Percentiles rank a stretch among this genome's conserved stretches.
These are phyloP conservation scores for Lasiurus borealis DNA, from an alignment of 2,113 vertebrate species.

Conservation along the genomic window DNA sequence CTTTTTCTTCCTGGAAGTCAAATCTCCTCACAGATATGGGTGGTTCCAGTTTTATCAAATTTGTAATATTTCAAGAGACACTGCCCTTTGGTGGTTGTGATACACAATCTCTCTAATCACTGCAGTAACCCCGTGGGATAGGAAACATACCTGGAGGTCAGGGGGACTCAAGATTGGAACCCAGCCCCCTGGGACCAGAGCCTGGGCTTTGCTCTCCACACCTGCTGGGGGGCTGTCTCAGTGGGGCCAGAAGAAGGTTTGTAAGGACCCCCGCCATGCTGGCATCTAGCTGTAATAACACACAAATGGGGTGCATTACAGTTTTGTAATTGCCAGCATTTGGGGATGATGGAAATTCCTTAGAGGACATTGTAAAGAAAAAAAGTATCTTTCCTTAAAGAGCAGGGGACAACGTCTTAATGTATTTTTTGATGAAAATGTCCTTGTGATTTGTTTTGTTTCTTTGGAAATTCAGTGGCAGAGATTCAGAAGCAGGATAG, in stretches of 20 bases:
- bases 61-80: background rate
- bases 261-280: background rate
- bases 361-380: slow-evolving; percentile 25
- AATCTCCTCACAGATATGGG: background rate
- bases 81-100: background rate
- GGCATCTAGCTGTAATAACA: background rate
- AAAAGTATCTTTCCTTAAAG: slow-evolving; percentile 38
- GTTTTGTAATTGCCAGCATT: background rate
- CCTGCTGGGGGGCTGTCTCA: background rate
- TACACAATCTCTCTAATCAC: background rate
- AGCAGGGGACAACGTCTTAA: slow-evolving; percentile 57
- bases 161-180: background rate
- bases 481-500: slow-evolving; percentile 91
- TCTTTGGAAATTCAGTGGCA: slow-evolving; percentile 92
- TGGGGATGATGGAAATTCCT: slow-evolving; percentile 4
- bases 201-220: background rate
- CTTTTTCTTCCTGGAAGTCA: background rate
- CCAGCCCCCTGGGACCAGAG: background rate
- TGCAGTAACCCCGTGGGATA: background rate
- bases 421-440: slow-evolving; percentile 52
- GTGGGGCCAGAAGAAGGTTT: background rate
- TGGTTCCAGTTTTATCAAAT: background rate
- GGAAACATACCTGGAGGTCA: background rate
- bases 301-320: background rate
- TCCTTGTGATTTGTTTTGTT: slow-evolving; percentile 64